phyloP scores from a whole-genome alignment of 2,888 invertebrate species.

The Drosophila anomalipes region DNA sequence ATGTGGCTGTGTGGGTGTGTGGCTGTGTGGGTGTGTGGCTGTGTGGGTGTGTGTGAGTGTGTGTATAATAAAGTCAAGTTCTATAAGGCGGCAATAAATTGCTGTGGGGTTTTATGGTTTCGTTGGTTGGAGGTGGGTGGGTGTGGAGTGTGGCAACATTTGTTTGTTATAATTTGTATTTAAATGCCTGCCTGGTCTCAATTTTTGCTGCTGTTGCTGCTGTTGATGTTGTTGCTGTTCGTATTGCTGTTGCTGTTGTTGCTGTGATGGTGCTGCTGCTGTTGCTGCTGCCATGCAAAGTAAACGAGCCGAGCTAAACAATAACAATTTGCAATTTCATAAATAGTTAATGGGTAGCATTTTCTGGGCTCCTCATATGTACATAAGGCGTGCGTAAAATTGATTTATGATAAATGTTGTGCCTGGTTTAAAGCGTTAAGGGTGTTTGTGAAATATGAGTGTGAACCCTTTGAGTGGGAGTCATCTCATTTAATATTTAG shows the following conservation, averaged over 20 bases:
- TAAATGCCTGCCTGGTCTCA: constrained; percentile 69
- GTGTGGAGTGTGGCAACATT: constrained; percentile 40
- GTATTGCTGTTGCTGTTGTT: constrained; percentile 39
- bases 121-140: constrained; percentile 3
- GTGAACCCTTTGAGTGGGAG: constrained; percentile 35
- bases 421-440: constrained; percentile 24
- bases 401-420: constrained; percentile 52
- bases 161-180: constrained; percentile 73
- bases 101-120: constrained; percentile 23
- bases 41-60: constrained; percentile 11
- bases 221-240: constrained; percentile 31
- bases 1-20: constrained; percentile 10
- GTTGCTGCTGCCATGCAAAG: constrained; percentile 70
- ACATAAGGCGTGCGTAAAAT: constrained; percentile 34
- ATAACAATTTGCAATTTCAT: constrained; percentile 80
- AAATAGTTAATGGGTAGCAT: constrained; percentile 72
- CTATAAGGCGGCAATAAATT: constrained; percentile 53
- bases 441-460: constrained; percentile 41
- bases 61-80: constrained; percentile 57
- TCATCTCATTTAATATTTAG: constrained; percentile 39
- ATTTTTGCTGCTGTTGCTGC: constrained; percentile 51
- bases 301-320: constrained; percentile 77
- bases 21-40: constrained; percentile 8
- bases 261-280: constrained; percentile 30
- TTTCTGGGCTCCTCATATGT: constrained; percentile 16